Evolutionary conservation across 2,797 vertebrate species (phyloP).

Genomic region (Alauda arvensis): DNA sequence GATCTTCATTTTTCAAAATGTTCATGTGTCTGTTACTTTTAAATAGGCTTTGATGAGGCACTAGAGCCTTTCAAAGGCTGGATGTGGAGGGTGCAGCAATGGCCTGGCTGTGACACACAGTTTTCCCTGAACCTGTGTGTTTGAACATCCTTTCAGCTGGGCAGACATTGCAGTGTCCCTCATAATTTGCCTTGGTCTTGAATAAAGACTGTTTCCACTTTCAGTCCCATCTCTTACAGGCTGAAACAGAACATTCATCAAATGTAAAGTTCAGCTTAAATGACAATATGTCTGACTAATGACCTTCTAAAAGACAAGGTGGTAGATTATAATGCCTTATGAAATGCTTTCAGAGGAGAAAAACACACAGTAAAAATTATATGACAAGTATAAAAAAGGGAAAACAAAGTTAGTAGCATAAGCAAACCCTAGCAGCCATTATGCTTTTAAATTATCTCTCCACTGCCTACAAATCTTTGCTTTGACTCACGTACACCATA

Average conservation of each 20-base stretch:
- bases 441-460: constrained; percentile 37
- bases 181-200: neutral
- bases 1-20: constrained; percentile 13
- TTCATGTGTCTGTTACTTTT: neutral
- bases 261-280: constrained; percentile 32
- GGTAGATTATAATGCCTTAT: neutral
- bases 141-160: neutral
- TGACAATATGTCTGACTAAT: constrained; percentile 28
- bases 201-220: neutral
- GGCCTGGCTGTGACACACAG: neutral
- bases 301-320: neutral
- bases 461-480: constrained; percentile 29
- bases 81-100: neutral
- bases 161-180: neutral
- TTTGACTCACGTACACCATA: neutral
- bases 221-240: neutral
- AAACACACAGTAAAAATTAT: constrained; percentile 1
- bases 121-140: neutral
- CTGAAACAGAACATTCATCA: neutral
- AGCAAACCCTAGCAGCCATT: neutral
- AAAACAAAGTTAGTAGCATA: constrained; percentile 5
- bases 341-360: constrained; percentile 15
- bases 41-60: constrained; percentile 3
- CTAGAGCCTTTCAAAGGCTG: constrained; percentile 9
- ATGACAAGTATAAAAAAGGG: neutral